These are phyloP conservation scores for Chaetogeoica ovagalla DNA, from an alignment of 2,888 invertebrate genomes.

Conservation along the genomic window DNA sequence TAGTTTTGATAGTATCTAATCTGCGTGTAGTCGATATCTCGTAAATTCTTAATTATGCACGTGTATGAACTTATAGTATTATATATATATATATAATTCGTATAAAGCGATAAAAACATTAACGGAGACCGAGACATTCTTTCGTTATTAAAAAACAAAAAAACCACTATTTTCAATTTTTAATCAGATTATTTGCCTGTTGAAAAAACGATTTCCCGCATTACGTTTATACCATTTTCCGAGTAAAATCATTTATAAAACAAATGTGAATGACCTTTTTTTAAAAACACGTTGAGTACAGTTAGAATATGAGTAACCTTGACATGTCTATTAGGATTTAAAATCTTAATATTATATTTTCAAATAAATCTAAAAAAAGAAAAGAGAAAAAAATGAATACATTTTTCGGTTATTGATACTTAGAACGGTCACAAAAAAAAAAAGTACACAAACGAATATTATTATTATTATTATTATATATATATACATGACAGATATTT, in stretches of 20 bases:
- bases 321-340: neutral
- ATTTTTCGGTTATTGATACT: neutral
- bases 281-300: neutral
- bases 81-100: no score
- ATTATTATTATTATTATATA: no score
- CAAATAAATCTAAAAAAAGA: neutral
- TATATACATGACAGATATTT: neutral
- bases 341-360: neutral
- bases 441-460: neutral
- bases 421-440: neutral
- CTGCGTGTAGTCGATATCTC: no score
- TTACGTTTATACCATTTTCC: neutral
- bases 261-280: neutral
- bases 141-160: no score
- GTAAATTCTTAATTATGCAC: no score
- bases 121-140: no score
- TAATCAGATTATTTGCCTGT: no score
- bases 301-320: neutral
- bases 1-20: no score
- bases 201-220: no score
- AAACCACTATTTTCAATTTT: no score
- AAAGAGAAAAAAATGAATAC: neutral
- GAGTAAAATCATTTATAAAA: neutral
- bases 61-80: no score
- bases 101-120: no score